Conservation (phyloP, 2,888 invertebrate species). For the Vesta saturnalis region DNA sequence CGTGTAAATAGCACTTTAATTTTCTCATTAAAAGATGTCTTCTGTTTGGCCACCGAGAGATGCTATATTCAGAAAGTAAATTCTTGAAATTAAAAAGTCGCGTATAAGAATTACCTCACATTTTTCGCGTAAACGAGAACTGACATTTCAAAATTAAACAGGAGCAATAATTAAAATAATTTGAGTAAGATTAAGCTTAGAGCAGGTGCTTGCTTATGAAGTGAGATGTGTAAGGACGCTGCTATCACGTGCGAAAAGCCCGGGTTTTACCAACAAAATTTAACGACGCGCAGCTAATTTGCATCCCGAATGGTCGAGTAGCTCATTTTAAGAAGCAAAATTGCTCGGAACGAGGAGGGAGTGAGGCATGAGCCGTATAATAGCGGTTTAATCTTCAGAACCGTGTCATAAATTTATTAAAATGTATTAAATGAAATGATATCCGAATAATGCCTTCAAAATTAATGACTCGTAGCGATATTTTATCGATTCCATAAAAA, state of each 20-base stretch:
- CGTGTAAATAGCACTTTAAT: conserved; percentile 35
- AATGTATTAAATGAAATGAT: conserved; percentile 61
- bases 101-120: conserved; percentile 5
- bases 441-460: conserved; percentile 49
- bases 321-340: conserved; percentile 56
- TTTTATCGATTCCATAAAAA: conserved; percentile 34
- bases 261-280: conserved; percentile 57
- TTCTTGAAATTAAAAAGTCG: conserved; percentile 25
- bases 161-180: conserved; percentile 46
- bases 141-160: conserved; percentile 43
- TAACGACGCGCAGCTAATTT: conserved; percentile 59
- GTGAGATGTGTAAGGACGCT: conserved; percentile 49
- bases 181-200: conserved; percentile 43
- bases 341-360: conserved; percentile 54
- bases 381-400: conserved; percentile 59
- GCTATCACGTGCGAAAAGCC: conserved; percentile 55
- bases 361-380: conserved; percentile 59
- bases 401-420: conserved; percentile 61
- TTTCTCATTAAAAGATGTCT: conserved; percentile 24
- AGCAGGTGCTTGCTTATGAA: conserved; percentile 47
- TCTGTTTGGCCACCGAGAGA: not conserved
- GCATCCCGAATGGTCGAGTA: conserved; percentile 57
- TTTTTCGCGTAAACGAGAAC: conserved; percentile 24
- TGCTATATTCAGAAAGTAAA: conserved; percentile 23
- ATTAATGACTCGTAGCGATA: conserved; percentile 40